Base-by-base conservation (phyloP, 2,888 invertebrate species). In the Drosophila bunnanda region DNA sequence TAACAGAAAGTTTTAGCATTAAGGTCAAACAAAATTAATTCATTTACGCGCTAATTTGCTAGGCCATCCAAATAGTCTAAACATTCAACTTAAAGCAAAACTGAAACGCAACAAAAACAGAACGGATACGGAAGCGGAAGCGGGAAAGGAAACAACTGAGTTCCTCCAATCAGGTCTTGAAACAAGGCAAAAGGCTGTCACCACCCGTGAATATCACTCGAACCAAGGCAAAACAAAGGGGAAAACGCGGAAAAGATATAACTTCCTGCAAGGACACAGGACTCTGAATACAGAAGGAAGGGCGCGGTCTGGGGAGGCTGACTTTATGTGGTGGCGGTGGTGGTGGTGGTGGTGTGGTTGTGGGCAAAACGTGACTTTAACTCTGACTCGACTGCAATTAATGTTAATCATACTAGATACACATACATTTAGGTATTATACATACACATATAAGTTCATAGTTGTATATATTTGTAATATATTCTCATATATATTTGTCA, bases 151-250 rank as follows among this genome's bases (percentile, higher is more conserved):
- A 70, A 32, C 36, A 55, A 50, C 50, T 55, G 46, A 58, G 36
- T 53, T 34, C 34, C 43, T 54, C 46, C 38, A 66, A 52, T 55
- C 20, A 54, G 50, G 62, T 58, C 43, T 54, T 54, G 67, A 71
- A 79, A 81, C 65, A 77, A 82, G 80, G 80, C 80, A 68, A 69
- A 76, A 61, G 62, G 59, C 59, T 69, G 57, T 75, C 46, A 41
- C 57, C 57, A 44, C 44, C 67, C 34, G 75, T 67, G 75, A 75
- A 77, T 82, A 82, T 82, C 82, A 88, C 82, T 77, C 65, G 71
- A 82, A 82, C 64, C 72, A 77, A 85, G 79, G 60, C 39, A 38
- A 57, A 52, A n/a, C 30, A 50, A 20, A 15, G 32, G 50, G 22
- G 43, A 57, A 28, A 44, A 60, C 71, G 43, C 39, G 43, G 41